phyloP scores from a whole-genome alignment of 2,113 vertebrate genomes.

The Smithornis capensis region DNA sequence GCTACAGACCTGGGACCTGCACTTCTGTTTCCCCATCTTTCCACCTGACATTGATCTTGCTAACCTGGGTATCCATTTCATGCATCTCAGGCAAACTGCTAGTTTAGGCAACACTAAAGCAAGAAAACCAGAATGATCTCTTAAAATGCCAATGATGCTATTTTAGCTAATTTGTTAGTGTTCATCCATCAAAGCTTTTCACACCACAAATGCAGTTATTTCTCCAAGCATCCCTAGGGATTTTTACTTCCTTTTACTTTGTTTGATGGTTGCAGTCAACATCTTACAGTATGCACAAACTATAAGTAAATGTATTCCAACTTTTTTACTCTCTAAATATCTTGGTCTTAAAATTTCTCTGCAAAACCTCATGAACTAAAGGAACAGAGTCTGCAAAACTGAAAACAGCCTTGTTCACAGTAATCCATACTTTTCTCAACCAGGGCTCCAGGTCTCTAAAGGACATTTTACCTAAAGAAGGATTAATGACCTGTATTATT shows the following conservation, averaged over 20 bases:
- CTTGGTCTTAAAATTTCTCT: rapidly evolving
- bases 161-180: not conserved
- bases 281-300: not conserved
- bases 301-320: not conserved
- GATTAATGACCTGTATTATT: not conserved
- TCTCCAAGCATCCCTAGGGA: not conserved
- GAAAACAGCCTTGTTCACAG: not conserved
- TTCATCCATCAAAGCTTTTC: not conserved
- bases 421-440: not conserved
- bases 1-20: not conserved
- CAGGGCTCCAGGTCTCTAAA: not conserved
- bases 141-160: not conserved
- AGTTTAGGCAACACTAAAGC: not conserved
- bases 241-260: not conserved
- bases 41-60: not conserved
- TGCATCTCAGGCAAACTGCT: not conserved
- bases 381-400: not conserved
- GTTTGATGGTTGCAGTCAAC: not conserved
- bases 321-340: not conserved
- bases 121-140: not conserved
- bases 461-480: not conserved
- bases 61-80: not conserved
- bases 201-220: not conserved
- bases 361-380: not conserved
- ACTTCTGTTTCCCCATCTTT: not conserved